Conservation (phyloP, 1,140 invertebrate species). For the Littorina saxatilis region DNA sequence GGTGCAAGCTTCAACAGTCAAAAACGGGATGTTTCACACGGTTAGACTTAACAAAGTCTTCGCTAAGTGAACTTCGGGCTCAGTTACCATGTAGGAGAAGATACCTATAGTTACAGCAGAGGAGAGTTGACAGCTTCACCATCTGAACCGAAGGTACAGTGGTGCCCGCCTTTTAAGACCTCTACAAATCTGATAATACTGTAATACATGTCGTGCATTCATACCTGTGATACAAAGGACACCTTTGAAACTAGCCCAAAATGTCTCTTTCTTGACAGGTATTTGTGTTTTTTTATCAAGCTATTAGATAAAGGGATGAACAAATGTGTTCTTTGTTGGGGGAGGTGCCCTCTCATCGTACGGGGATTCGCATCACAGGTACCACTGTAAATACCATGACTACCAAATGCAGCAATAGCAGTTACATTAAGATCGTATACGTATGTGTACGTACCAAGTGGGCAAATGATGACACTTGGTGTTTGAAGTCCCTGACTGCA, state of each 20-base stretch:
- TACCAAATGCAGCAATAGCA: constrained; percentile 49
- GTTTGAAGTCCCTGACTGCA: constrained; percentile 47
- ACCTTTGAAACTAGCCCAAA: no score
- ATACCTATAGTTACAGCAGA: not conserved
- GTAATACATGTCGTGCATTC: not conserved
- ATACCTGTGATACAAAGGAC: no score
- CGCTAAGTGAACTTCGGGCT: not conserved
- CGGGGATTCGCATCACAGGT: constrained; percentile 1
- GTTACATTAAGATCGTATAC: constrained; percentile 16
- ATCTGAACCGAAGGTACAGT: no score
- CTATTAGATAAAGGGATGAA: not conserved
- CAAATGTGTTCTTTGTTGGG: not conserved
- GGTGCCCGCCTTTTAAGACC: no score
- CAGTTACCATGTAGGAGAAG: not conserved
- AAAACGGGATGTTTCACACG: constrained; percentile 24
- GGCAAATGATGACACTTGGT: constrained; percentile 54
- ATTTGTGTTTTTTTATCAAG: not conserved
- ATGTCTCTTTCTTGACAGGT: no score
- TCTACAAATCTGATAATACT: not conserved
- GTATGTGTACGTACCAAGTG: constrained; percentile 50
- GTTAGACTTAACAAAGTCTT: not conserved
- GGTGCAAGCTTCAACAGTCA: constrained; percentile 51
- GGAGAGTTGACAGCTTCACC: no score
- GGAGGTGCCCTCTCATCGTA: no score
- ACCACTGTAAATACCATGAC: constrained; percentile 25